A percentile compares a stretch with the other conserved stretches of the same genome.
Conservation (phyloP, 2,113 vertebrate genomes). For the Echinops telfairi region DNA sequence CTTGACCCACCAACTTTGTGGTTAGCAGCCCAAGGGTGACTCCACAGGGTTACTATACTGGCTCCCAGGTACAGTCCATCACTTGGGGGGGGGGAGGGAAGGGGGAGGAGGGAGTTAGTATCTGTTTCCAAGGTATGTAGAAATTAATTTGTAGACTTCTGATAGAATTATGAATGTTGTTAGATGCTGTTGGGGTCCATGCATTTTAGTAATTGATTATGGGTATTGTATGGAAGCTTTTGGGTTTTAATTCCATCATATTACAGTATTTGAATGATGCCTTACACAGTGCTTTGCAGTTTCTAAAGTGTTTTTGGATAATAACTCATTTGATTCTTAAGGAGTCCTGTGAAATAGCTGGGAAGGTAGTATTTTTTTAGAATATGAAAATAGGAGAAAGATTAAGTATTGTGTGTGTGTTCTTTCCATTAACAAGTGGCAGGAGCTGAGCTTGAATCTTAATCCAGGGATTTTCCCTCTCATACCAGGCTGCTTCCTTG, state of each 20-base stretch:
- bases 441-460: slow-evolving; percentile 28
- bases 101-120: neutral
- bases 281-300: neutral
- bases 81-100: too few species aligned
- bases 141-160: neutral
- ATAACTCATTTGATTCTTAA: slow-evolving; percentile 55
- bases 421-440: slow-evolving; percentile 20
- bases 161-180: neutral
- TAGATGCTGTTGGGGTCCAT: neutral
- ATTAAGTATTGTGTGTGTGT: slow-evolving; percentile 31
- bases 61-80: too few species aligned
- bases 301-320: slow-evolving; percentile 50
- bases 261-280: slow-evolving; percentile 50
- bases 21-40: too few species aligned
- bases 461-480: neutral
- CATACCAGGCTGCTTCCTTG: neutral
- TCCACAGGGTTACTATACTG: too few species aligned
- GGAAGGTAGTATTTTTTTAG: slow-evolving; percentile 27
- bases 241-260: slow-evolving; percentile 32
- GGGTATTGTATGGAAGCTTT: slow-evolving; percentile 34
- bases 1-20: too few species aligned
- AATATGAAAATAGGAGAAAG: slow-evolving; percentile 46
- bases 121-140: slow-evolving; percentile 3
- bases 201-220: neutral
- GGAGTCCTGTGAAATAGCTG: neutral